Evolutionary conservation across 2,888 invertebrate species (phyloP), one percentile per base, ranked within the genome.

Genomic region (Luffia ferchaultella): DNA sequence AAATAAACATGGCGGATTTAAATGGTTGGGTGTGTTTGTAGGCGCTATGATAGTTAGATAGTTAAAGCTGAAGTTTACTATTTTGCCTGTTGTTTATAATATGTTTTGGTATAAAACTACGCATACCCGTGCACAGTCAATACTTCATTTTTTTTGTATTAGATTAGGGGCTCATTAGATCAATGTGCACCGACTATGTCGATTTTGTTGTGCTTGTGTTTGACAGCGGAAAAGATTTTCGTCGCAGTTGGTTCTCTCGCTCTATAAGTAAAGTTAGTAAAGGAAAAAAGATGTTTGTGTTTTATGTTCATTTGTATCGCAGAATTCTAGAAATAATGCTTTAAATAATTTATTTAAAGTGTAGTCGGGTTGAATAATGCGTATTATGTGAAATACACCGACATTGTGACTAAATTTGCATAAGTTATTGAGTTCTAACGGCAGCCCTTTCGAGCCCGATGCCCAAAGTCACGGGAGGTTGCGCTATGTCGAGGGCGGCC

Each of bases 151-250:
- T 30, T 30, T 30, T 30, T 30, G 30, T 30, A 12, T 30, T 30
- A 30, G 12, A 30, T 7, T n/a, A n/a, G n/a, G n/a, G n/a, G n/a
- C n/a, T n/a, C 30, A 30, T 30, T 12, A 30, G 30, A 30, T 30
- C 30, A 12, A 30, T 30, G 30, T 30, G 5, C 30, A 7, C 3
- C 30, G n/a, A n/a, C n/a, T n/a, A n/a, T n/a, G 78, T 78, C 78
- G 77, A 78, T 78, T 78, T 73, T 68, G 76, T 60, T 54, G 59
- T 58, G 58, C 62, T 60, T 58, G 61, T 60, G 64, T 63, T 70
- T 76, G 72, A 71, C 70, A 73, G 67, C 60, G 20, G 67, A 65
- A 66, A 70, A 64, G 67, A 69, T 64, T 61, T 70, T 63, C 62
- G 62, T 62, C 68, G 67, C 67, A 57, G 58, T 62, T 64, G 65